Percentiles rank a stretch among this genome's conserved stretches.
Conservation (phyloP, 1,140 invertebrate genomes). For the Temnothorax nylanderi region DNA sequence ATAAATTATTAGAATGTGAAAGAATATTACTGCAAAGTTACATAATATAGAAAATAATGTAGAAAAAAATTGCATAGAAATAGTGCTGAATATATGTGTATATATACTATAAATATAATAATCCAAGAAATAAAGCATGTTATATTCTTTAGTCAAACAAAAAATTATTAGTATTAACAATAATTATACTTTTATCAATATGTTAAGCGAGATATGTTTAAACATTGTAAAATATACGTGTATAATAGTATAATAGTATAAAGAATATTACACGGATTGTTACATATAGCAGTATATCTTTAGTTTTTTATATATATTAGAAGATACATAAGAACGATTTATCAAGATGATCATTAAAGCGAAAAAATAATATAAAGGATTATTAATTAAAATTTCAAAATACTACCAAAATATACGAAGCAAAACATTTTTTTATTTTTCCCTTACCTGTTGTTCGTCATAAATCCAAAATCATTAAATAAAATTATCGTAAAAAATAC, state of each 20-base stretch:
- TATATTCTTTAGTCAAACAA: background rate
- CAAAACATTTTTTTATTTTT: background rate
- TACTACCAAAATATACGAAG: background rate
- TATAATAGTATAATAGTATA: background rate
- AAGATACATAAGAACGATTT: background rate
- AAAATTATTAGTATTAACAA: background rate
- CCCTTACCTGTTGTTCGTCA: background rate
- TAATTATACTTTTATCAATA: background rate
- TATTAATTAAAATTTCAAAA: background rate
- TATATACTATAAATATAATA: background rate
- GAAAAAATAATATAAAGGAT: background rate
- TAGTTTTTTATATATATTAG: background rate
- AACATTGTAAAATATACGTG: background rate
- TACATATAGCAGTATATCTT: background rate
- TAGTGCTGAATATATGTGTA: background rate
- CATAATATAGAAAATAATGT: background rate
- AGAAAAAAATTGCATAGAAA: background rate
- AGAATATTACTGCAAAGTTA: background rate
- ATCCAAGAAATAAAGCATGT: background rate
- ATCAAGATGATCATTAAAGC: background rate
- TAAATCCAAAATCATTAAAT: background rate
- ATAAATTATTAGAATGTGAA: background rate
- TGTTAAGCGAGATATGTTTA: background rate
- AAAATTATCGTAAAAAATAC: background rate
- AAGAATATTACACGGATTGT: background rate